Evolutionary conservation across 2,888 invertebrate species (phyloP).

Genomic region (Sabatieria punctata): DNA sequence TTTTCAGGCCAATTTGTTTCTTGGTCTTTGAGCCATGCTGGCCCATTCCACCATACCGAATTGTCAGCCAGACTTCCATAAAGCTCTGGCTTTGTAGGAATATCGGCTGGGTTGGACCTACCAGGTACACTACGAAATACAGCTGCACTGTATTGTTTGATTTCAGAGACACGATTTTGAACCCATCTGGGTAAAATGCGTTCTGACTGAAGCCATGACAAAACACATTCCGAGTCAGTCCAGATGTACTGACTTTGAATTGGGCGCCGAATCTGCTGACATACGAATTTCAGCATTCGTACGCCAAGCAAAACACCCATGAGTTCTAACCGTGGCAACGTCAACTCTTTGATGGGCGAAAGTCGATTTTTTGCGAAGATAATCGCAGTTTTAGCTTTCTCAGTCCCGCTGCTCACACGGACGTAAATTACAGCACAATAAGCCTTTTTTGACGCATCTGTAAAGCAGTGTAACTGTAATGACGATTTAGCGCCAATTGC

Average conservation of each 20-base stretch:
- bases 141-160: not conserved
- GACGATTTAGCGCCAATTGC: too few relatives aligned
- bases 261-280: not conserved
- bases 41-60: not conserved
- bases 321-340: not conserved
- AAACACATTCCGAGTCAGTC: constrained; percentile 1
- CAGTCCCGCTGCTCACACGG: not conserved
- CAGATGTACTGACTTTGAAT: not conserved
- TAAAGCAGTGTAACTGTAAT: constrained; percentile 12
- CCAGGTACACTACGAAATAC: not conserved
- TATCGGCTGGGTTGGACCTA: too few relatives aligned
- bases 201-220: not conserved
- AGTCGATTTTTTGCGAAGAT: not conserved
- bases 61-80: not conserved
- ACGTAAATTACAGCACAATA: constrained; percentile 11
- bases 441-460: constrained; percentile 13
- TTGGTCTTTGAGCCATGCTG: not conserved
- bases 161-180: not conserved
- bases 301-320: not conserved
- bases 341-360: not conserved
- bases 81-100: too few relatives aligned
- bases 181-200: not conserved
- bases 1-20: not conserved
- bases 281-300: not conserved
- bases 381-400: not conserved